Conservation (phyloP, 2,888 invertebrate species). For the Melanostoma scalare region DNA sequence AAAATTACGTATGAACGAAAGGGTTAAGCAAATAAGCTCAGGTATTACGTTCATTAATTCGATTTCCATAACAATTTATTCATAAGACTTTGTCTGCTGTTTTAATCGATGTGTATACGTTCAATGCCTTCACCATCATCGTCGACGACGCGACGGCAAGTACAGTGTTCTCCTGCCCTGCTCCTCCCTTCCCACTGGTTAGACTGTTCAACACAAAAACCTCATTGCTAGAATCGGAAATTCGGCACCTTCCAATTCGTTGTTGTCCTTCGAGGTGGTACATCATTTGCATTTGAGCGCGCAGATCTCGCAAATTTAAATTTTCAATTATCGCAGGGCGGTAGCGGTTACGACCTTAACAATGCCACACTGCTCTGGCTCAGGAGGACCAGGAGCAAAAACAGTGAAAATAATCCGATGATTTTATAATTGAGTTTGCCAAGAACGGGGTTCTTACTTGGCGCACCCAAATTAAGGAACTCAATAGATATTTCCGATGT, state of each 20-base stretch:
- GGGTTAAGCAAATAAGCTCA: conserved; percentile 83
- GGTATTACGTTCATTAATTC: conserved; percentile 83
- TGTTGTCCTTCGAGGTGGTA: conserved; percentile 69
- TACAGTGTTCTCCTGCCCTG: conserved; percentile 27
- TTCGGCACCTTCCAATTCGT: conserved; percentile 59
- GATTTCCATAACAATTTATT: conserved; percentile 83
- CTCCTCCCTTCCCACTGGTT: background rate
- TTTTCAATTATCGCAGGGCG: conserved; percentile 71
- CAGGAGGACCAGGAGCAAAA: conserved; percentile 54
- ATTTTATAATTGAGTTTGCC: conserved; percentile 73
- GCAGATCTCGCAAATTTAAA: conserved; percentile 70
- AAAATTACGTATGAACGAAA: conserved; percentile 82
- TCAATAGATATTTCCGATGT: conserved; percentile 66
- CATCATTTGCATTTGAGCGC: conserved; percentile 73
- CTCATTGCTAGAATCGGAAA: conserved; percentile 56
- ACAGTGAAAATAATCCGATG: conserved; percentile 73
- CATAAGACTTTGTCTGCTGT: conserved; percentile 83
- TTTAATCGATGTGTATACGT: conserved; percentile 77
- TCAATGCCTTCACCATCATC: conserved; percentile 78
- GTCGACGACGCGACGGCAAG: conserved; percentile 38
- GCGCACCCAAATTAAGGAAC: conserved; percentile 65
- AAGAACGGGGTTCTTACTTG: conserved; percentile 63
- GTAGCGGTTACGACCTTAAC: conserved; percentile 57
- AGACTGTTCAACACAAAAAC: conserved; percentile 38
- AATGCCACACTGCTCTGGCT: conserved; percentile 3